phyloP scores from a whole-genome alignment of 2,113 vertebrate species.

The Eonycteris spelaea region DNA sequence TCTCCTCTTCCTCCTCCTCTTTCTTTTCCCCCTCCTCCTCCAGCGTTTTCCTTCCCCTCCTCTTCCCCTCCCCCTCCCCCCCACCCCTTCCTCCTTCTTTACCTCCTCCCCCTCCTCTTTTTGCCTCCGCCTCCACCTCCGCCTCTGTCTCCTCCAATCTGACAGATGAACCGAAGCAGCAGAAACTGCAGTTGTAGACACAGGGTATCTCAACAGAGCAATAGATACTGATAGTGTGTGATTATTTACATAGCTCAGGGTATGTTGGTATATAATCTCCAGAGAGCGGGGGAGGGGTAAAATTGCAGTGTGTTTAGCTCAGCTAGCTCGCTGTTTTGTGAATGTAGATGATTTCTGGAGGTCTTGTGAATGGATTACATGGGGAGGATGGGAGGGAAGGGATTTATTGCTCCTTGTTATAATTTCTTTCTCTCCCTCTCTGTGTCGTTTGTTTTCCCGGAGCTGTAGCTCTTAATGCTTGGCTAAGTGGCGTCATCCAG shows the following conservation, averaged over 20 bases:
- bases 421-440: conserved; percentile 65
- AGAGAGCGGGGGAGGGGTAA: neutral
- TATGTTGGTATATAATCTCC: conserved; percentile 75
- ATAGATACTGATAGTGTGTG: conserved; percentile 45
- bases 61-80: neutral
- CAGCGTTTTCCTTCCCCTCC: conserved; percentile 32
- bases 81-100: neutral
- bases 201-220: conserved; percentile 75
- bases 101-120: neutral
- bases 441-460: conserved; percentile 79
- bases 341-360: conserved; percentile 72
- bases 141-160: conserved; percentile 52
- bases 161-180: conserved; percentile 81
- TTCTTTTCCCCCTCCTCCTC: neutral
- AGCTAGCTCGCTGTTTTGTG: conserved; percentile 69
- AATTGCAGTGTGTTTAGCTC: conserved; percentile 32
- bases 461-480: conserved; percentile 83
- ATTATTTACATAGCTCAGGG: conserved; percentile 58
- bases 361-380: conserved; percentile 80
- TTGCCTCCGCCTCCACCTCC: conserved; percentile 38
- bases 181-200: conserved; percentile 75
- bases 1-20: neutral
- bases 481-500: conserved; percentile 87
- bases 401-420: conserved; percentile 70
- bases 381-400: conserved; percentile 73